Evolutionary conservation across 1,140 invertebrate species (phyloP).

Genomic region (Teleogryllus occipitalis): DNA sequence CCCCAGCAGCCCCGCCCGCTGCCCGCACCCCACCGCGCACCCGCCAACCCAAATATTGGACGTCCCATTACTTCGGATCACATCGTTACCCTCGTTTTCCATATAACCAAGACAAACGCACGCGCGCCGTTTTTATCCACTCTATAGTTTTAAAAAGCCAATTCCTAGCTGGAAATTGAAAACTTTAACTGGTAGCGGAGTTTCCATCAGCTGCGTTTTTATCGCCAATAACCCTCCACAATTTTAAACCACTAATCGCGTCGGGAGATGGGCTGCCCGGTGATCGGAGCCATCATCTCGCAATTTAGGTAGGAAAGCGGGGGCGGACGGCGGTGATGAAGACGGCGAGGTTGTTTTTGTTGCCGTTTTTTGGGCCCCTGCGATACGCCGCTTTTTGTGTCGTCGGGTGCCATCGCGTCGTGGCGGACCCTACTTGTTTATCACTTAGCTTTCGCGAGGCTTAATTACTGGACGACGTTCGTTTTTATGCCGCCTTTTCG

Average conservation of each 20-base stretch:
- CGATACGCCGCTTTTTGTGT: not conserved
- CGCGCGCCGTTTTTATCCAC: not conserved
- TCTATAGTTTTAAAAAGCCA: constrained; percentile 5
- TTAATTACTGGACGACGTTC: not conserved
- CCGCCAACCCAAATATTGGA: not conserved
- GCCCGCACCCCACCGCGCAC: no score
- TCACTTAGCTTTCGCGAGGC: not conserved
- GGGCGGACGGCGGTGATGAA: not conserved
- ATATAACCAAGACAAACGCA: not conserved
- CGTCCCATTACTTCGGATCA: not conserved
- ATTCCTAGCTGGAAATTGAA: not conserved
- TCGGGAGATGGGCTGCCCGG: not conserved
- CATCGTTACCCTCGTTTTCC: not conserved
- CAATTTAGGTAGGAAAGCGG: not conserved
- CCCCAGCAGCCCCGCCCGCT: no score
- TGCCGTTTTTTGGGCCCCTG: not conserved
- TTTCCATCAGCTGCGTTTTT: not conserved
- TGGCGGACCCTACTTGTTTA: not conserved
- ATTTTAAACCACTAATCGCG: not conserved
- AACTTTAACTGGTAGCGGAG: not conserved
- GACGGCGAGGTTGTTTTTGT: not conserved
- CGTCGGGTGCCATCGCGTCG: not conserved
- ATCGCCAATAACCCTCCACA: constrained; percentile 3
- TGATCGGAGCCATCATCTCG: not conserved
- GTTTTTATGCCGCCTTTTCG: not conserved